Evolutionary conservation across 2,797 vertebrate species (phyloP).

Genomic region (Melanogrammus aeglefinus): DNA sequence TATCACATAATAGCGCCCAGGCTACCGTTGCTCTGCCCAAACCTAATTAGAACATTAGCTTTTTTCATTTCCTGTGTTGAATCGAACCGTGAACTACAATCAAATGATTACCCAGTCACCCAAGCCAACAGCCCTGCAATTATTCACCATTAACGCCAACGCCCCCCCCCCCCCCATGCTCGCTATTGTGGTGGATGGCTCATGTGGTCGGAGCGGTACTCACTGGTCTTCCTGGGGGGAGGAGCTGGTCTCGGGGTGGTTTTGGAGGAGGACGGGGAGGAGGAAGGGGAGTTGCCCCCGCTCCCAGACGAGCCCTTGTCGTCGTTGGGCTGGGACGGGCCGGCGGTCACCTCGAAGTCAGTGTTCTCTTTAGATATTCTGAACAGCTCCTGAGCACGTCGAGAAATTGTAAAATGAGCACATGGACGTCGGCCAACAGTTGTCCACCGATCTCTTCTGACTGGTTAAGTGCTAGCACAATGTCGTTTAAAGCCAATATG

Average conservation of each 20-base stretch:
- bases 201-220: slow-evolving; percentile 25
- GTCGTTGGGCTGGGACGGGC: slow-evolving; percentile 65
- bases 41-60: not conserved
- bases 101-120: not conserved
- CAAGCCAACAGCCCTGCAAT: not conserved
- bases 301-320: slow-evolving; percentile 84
- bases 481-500: not conserved
- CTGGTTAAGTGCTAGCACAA: not conserved
- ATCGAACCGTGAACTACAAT: not conserved
- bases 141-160: not conserved
- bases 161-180: not conserved
- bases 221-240: slow-evolving; percentile 62
- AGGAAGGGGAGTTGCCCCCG: slow-evolving; percentile 73
- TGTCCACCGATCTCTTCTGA: not conserved
- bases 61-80: not conserved
- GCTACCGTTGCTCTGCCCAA: not conserved
- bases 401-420: slow-evolving; percentile 2
- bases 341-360: slow-evolving; percentile 79
- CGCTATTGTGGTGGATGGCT: not conserved
- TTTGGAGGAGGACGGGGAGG: slow-evolving; percentile 42
- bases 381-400: slow-evolving; percentile 82
- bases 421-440: slow-evolving; percentile 10
- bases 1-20: not conserved
- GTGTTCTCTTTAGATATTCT: slow-evolving; percentile 90
- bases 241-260: slow-evolving; percentile 11